Percentiles rank a stretch among this genome's conserved stretches.
These are phyloP conservation scores for Zelleria hepariella DNA, from an alignment of 2,888 invertebrate genomes.

Conservation along the genomic window DNA sequence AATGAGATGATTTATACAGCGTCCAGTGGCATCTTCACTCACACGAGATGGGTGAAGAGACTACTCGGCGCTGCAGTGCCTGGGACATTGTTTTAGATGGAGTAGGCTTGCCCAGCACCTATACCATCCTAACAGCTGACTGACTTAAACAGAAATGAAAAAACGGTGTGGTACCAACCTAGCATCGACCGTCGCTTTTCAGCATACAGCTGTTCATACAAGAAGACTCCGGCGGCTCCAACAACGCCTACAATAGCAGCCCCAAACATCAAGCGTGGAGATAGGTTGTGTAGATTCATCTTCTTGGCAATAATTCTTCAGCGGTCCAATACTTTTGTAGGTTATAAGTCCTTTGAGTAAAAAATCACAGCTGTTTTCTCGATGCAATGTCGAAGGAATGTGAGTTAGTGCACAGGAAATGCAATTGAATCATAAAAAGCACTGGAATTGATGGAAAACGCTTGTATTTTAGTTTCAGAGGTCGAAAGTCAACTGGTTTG, in stretches of 20 bases:
- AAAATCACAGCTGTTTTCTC: background rate
- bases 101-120: too few relatives aligned
- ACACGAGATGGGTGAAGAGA: too few relatives aligned
- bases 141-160: conserved; percentile 1
- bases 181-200: conserved; percentile 60
- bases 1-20: too few relatives aligned
- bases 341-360: background rate
- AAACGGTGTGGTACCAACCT: conserved; percentile 32
- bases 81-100: too few relatives aligned
- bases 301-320: background rate
- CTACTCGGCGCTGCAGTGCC: too few relatives aligned
- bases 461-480: background rate
- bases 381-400: background rate
- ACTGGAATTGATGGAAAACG: background rate
- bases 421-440: background rate
- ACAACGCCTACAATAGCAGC: conserved; percentile 65
- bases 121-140: too few relatives aligned
- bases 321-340: background rate
- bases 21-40: too few relatives aligned
- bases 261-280: conserved; percentile 51
- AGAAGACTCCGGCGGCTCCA: conserved; percentile 62
- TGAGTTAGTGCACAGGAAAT: background rate
- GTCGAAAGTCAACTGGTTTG: background rate
- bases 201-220: conserved; percentile 62
- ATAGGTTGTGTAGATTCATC: conserved; percentile 27